phyloP scores from a whole-genome alignment of 2,888 invertebrate genomes.

The Hypsopygia costalis region DNA sequence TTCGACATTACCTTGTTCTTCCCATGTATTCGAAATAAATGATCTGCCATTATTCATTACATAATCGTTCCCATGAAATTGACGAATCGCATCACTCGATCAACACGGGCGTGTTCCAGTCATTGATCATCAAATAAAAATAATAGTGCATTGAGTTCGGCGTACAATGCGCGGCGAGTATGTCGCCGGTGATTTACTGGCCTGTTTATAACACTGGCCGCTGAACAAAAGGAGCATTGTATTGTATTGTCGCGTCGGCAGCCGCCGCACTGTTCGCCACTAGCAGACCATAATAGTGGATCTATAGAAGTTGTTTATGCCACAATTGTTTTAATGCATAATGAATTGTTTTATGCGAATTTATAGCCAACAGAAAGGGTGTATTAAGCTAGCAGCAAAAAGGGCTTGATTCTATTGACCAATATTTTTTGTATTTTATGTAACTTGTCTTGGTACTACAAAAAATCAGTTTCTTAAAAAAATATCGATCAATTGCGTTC shows the following conservation, averaged over 20 bases:
- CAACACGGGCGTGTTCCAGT: not conserved
- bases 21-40: too few relatives aligned
- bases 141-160: not conserved
- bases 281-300: not conserved
- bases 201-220: slow-evolving; percentile 34
- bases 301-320: too few relatives aligned
- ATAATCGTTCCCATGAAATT: not conserved
- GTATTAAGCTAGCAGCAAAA: too few relatives aligned
- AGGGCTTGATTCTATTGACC: too few relatives aligned
- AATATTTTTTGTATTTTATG: too few relatives aligned
- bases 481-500: too few relatives aligned
- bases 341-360: too few relatives aligned
- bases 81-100: not conserved
- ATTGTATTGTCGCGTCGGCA: slow-evolving; percentile 24
- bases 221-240: slow-evolving; percentile 32
- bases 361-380: too few relatives aligned
- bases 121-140: slow-evolving; percentile 10
- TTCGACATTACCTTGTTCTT: too few relatives aligned
- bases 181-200: slow-evolving; percentile 31
- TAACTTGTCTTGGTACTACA: too few relatives aligned
- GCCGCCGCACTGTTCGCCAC: slow-evolving; percentile 13
- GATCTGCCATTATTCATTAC: slow-evolving; percentile 5
- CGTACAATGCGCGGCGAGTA: slow-evolving; percentile 16
- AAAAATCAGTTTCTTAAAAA: too few relatives aligned
- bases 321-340: too few relatives aligned